phyloP scores from a whole-genome alignment of 1,140 invertebrate genomes.

The Cataglyphis hispanica region DNA sequence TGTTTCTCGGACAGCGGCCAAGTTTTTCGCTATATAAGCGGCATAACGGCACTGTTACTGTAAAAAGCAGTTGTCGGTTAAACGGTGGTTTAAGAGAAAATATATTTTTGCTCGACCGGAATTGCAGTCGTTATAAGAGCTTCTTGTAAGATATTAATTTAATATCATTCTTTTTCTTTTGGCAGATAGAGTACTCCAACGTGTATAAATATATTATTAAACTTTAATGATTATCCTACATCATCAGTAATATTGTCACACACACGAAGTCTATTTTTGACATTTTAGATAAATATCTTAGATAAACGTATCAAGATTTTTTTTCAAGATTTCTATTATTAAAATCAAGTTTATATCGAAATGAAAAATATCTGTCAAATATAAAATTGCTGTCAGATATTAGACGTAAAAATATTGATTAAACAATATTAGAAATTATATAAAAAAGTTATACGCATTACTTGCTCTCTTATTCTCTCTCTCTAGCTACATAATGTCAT shows the following conservation, averaged over 20 bases:
- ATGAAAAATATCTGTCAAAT: neutral
- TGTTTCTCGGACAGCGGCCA: conserved; percentile 34
- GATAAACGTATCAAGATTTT: neutral
- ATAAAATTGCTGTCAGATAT: neutral
- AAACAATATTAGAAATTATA: neutral
- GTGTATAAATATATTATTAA: neutral
- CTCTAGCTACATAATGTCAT: no score
- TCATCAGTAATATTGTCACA: neutral
- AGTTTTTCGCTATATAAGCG: conserved; percentile 64
- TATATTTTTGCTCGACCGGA: conserved; percentile 37
- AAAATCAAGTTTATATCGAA: neutral
- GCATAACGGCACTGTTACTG: conserved; percentile 62
- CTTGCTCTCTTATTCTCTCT: no score
- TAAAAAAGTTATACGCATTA: no score
- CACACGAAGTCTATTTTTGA: conserved; percentile 6
- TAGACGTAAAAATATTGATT: neutral
- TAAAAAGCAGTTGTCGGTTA: conserved; percentile 55
- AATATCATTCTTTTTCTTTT: conserved; percentile 1
- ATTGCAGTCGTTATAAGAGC: conserved; percentile 33
- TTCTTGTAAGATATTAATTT: conserved; percentile 42
- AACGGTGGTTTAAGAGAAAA: neutral
- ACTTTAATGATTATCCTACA: neutral
- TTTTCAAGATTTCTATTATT: no score
- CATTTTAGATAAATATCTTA: neutral
- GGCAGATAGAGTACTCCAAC: neutral